Conservation (phyloP, 2,113 vertebrate genomes). For the Heliornis fulica region DNA sequence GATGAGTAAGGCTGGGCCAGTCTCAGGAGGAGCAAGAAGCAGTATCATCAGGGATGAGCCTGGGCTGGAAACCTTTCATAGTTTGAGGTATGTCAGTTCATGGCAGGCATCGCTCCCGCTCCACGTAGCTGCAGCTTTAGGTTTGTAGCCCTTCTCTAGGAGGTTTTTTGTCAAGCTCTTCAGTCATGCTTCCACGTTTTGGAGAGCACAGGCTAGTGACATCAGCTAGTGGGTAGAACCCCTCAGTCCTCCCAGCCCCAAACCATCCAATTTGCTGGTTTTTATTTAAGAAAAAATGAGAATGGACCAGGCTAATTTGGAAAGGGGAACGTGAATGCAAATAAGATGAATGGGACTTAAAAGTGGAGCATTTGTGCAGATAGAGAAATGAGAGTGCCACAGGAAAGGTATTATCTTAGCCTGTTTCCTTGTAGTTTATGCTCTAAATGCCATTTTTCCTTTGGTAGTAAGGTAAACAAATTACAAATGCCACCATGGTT, state of each 20-base stretch:
- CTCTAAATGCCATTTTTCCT: not conserved
- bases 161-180: not conserved
- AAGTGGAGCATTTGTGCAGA: not conserved
- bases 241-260: rapidly evolving
- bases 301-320: not conserved
- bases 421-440: not conserved
- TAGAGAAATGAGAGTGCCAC: not conserved
- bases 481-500: not conserved
- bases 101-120: not conserved
- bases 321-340: not conserved
- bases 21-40: not conserved
- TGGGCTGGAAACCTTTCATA: not conserved
- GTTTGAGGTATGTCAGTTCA: not conserved
- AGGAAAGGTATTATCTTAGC: not conserved
- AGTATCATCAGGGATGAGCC: not conserved
- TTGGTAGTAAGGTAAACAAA: not conserved
- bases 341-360: not conserved
- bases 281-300: not conserved
- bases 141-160: not conserved
- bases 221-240: not conserved
- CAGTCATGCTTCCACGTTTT: not conserved
- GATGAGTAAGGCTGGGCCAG: not conserved
- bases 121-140: slow-evolving; percentile 25
- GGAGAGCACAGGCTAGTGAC: not conserved
- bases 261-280: not conserved